These are phyloP conservation scores for Halcyon smyrnensis DNA, from an alignment of 2,797 vertebrate genomes.

Conservation along the genomic window DNA sequence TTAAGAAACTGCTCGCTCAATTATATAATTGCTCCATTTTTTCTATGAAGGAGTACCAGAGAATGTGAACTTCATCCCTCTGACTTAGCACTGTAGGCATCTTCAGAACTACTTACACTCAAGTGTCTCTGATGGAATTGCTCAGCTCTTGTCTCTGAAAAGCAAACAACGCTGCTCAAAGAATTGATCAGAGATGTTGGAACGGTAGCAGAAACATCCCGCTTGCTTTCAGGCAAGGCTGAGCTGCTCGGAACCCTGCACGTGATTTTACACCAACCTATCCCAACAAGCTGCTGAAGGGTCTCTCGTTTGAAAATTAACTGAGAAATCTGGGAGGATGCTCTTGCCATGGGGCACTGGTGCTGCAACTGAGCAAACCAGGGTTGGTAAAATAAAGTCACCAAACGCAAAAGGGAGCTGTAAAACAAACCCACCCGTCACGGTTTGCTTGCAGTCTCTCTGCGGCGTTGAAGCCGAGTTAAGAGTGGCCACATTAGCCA, in stretches of 20 bases:
- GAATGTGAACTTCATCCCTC: background rate
- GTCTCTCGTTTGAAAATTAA: background rate
- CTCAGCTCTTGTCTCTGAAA: background rate
- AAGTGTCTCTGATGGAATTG: background rate
- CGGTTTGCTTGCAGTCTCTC: background rate
- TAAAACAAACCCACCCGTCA: constrained; percentile 4
- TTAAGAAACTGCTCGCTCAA: background rate
- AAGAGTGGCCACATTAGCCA: constrained; percentile 45
- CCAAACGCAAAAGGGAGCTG: background rate
- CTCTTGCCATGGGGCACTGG: background rate
- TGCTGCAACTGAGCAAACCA: background rate
- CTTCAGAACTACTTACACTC: background rate
- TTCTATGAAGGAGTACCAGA: background rate
- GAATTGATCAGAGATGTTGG: background rate
- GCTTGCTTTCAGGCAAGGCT: background rate
- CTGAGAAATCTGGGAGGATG: background rate
- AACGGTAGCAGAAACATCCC: background rate
- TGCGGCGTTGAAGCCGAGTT: background rate
- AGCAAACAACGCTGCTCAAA: background rate
- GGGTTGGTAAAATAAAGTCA: constrained; percentile 12
- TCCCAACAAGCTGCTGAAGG: background rate
- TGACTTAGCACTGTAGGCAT: background rate
- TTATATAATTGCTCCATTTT: background rate
- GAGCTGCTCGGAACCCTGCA: background rate
- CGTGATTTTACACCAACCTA: background rate